phyloP scores from a whole-genome alignment of 2,888 invertebrate genomes.

The Hofmannophila pseudospretella region DNA sequence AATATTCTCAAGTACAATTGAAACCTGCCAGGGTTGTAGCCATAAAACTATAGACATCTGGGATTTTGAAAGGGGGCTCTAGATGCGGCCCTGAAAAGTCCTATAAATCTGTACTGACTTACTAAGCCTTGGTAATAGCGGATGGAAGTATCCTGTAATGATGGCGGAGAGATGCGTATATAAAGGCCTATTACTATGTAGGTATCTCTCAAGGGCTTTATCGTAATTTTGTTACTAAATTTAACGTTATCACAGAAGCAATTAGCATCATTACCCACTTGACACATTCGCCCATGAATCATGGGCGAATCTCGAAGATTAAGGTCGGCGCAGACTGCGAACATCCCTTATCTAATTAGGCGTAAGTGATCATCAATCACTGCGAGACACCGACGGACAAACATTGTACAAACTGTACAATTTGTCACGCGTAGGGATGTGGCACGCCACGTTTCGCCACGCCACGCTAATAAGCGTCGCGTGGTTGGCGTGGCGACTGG shows the following conservation, averaged over 20 bases:
- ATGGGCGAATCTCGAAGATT: conserved; percentile 6
- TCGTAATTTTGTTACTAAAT: too few relatives aligned
- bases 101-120: too few relatives aligned
- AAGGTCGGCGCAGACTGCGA: conserved; percentile 8
- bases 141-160: too few relatives aligned
- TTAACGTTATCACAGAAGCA: neutral
- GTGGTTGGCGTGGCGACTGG: neutral
- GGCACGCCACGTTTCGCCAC: neutral
- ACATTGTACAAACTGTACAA: conserved; percentile 35
- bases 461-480: conserved; percentile 5
- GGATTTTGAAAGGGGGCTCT: too few relatives aligned
- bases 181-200: too few relatives aligned
- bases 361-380: conserved; percentile 48
- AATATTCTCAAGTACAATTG: too few relatives aligned
- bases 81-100: too few relatives aligned
- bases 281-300: conserved; percentile 3
- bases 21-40: too few relatives aligned
- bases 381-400: conserved; percentile 23
- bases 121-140: too few relatives aligned
- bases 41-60: too few relatives aligned
- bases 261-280: conserved; percentile 4
- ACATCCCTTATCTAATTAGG: conserved; percentile 48
- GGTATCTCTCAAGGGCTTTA: too few relatives aligned
- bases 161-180: too few relatives aligned
- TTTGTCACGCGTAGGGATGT: conserved; percentile 28